These are phyloP conservation scores for Acromyrmex echinatior DNA, from an alignment of 1,140 invertebrate species.

Conservation along the genomic window DNA sequence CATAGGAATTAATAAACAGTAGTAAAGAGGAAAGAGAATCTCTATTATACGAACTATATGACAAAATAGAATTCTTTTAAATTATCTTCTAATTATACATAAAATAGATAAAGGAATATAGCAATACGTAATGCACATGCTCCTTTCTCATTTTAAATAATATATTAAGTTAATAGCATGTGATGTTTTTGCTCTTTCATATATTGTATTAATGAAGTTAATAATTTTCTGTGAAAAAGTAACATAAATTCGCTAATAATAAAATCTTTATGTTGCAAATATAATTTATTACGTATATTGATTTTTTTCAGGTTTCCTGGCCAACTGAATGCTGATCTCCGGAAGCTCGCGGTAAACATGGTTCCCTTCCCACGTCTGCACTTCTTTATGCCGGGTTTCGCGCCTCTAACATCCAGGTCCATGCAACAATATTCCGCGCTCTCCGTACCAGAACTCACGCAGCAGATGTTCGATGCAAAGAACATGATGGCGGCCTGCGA, in stretches of 20 bases:
- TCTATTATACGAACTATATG: too few relatives aligned
- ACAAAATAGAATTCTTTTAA: not conserved
- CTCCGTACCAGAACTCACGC: conserved; percentile 91
- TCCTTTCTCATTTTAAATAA: not conserved
- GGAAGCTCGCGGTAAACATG: conserved; percentile 92
- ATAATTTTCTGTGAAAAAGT: not conserved
- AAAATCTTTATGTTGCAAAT: not conserved
- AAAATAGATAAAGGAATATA: not conserved
- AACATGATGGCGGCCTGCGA: conserved; percentile 93
- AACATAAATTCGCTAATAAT: not conserved
- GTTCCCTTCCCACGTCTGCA: conserved; percentile 92
- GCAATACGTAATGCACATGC: not conserved
- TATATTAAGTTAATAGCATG: not conserved
- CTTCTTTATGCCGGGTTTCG: conserved; percentile 94
- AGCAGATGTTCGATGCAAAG: conserved; percentile 92
- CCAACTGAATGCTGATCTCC: conserved; percentile 91
- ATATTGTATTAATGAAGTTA: not conserved
- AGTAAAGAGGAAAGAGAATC: too few relatives aligned
- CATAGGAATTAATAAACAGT: too few relatives aligned
- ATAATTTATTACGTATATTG: not conserved
- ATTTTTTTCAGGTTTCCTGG: conserved; percentile 89
- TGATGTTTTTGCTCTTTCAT: too few relatives aligned
- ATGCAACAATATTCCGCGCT: conserved; percentile 88
- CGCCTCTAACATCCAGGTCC: conserved; percentile 89
- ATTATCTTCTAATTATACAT: not conserved